Base-by-base conservation (phyloP, 2,113 vertebrate species). In the Notarius lentiginosus region DNA sequence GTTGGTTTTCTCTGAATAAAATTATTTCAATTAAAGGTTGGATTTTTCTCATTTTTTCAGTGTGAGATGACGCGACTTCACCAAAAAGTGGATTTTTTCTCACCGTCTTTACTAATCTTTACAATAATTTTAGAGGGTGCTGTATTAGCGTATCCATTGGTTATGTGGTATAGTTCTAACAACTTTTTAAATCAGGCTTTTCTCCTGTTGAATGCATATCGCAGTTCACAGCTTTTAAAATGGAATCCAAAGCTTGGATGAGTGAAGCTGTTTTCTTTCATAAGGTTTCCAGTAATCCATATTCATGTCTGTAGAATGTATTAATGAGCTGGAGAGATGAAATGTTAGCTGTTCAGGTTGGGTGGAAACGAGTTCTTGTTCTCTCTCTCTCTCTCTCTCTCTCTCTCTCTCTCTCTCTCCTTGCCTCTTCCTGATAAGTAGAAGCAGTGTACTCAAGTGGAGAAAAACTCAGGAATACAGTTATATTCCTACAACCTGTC, bases 401-500 rank as follows among this genome's bases (percentile, higher is more conserved):
- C 87, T 82, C 68, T 75, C 58, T 30, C 87, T 72, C 86, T 10
- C 53, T 55, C 70, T 41, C 75, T 85, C 79, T 81, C 63, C 68
- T 82, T 70, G 49, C 56, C n/a, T 88, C 86, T 81, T 85, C 70
- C 75, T 80, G 88, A 91, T 91, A 88, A 89, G 84, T 88, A 84
- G 34, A 60, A 82, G 79, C 72, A 72, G 75, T 53, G 85, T 72
- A 85, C 87, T 88, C 49, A 75, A 89, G 88, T 88, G 87, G 87
- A 87, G 85, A 85, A 70, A 56, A 53, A 27, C 79, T 83, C 47
- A 18, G 75, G 88, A 88, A 88, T 89, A 87, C 82, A 91, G 87
- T 90, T 85, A 82, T 72, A 88, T 89, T 87, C 68, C 85, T 88
- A 85, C 88, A 88, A 88, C 87, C 85, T 89, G 87, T 91, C 89